A percentile compares a stretch with the other conserved stretches of the same genome.
Conservation (phyloP, 2,888 invertebrate species). For the Cotesia congregata region DNA sequence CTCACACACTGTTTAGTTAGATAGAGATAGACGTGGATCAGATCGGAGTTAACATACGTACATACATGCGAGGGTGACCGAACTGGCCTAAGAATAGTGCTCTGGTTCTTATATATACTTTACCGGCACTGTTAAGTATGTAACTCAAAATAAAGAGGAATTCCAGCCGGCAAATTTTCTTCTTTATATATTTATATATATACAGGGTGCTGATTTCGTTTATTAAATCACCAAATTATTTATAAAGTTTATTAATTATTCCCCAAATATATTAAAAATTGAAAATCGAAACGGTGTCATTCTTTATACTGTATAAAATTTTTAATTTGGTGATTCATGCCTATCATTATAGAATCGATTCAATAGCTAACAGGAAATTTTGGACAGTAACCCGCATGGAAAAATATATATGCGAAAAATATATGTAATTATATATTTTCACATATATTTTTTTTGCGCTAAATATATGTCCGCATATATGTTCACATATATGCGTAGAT, state of each 20-base stretch:
- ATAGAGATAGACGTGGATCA: not conserved
- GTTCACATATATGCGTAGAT: no score
- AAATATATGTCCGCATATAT: no score
- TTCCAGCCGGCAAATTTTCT: constrained; percentile 43
- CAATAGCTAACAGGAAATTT: no score
- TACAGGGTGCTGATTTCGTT: not conserved
- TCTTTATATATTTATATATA: constrained; percentile 37
- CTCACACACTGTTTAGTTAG: constrained; percentile 24
- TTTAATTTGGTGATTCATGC: no score
- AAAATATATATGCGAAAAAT: no score
- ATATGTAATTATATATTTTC: no score
- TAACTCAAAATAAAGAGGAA: constrained; percentile 50
- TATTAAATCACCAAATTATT: not conserved
- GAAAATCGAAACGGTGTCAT: no score
- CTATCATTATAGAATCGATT: no score
- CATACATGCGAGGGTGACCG: constrained; percentile 48
- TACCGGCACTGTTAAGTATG: not conserved
- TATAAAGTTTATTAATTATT: not conserved
- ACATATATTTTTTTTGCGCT: no score
- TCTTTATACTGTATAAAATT: no score
- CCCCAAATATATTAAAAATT: no score
- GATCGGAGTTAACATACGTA: not conserved
- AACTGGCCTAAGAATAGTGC: constrained; percentile 49
- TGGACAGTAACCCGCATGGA: no score
- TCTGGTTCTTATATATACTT: constrained; percentile 24